A percentile compares a stretch with the other conserved stretches of the same genome.
Conservation (phyloP, 2,888 invertebrate genomes). For the Salticus scenicus region DNA sequence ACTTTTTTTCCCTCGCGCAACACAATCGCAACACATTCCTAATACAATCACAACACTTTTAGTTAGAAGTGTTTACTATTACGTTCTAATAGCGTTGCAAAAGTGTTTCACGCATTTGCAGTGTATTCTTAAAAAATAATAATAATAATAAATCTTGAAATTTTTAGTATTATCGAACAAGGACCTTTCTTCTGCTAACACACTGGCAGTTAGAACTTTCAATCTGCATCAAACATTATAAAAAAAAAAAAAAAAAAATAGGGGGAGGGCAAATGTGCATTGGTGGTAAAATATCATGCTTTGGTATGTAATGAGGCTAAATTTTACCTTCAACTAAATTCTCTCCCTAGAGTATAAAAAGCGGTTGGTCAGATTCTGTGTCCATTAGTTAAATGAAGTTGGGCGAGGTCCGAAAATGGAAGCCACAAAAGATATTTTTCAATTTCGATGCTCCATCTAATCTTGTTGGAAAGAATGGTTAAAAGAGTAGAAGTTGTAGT, state of each 20-base stretch:
- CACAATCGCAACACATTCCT: too few species aligned
- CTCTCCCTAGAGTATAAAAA: neutral
- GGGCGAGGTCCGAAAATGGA: neutral
- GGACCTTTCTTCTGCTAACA: neutral
- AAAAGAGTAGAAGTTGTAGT: too few species aligned
- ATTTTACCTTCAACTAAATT: neutral
- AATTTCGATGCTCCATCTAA: neutral
- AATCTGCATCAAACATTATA: too few species aligned
- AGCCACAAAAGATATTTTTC: neutral
- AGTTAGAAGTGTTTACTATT: too few species aligned
- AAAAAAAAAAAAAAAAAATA: neutral
- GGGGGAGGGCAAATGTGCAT: neutral
- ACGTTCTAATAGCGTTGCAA: too few species aligned
- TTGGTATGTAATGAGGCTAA: neutral
- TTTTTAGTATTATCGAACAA: too few species aligned
- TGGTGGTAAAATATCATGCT: neutral
- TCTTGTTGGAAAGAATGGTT: neutral
- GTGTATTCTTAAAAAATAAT: too few species aligned
- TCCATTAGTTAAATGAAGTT: constrained; percentile 13
- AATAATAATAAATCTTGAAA: too few species aligned
- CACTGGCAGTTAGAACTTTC: neutral
- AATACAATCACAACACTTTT: too few species aligned
- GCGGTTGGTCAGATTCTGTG: neutral
- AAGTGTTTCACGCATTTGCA: too few species aligned
- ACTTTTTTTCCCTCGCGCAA: too few species aligned